Percentiles rank a stretch among this genome's conserved stretches.
Evolutionary conservation across 2,888 invertebrate genomes (phyloP).

Genomic region (Sinohyriopsis cumingii): DNA sequence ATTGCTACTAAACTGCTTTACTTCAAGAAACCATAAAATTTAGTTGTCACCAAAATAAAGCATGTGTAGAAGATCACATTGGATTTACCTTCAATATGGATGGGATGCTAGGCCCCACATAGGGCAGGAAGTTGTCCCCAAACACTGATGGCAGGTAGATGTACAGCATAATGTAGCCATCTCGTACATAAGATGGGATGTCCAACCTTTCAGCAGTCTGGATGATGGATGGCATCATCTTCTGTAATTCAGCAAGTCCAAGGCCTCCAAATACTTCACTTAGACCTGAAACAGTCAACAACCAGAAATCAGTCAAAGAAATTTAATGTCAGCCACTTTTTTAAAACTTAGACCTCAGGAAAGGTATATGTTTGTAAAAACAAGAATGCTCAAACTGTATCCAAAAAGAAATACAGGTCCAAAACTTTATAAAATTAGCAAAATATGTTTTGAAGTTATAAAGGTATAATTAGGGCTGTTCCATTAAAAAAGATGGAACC

Average conservation of each 20-base stretch:
- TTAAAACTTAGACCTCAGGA: too few relatives aligned
- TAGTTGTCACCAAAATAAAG: too few relatives aligned
- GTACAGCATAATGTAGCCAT: slow-evolving; percentile 99
- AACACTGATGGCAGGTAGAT: slow-evolving; percentile 99
- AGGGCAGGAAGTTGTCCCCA: slow-evolving; percentile 94
- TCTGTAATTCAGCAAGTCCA: slow-evolving; percentile 94
- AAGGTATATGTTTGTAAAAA: too few relatives aligned
- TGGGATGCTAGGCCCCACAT: slow-evolving; percentile 96
- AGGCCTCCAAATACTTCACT: slow-evolving; percentile 97
- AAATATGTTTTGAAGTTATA: too few relatives aligned
- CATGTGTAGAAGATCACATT: too few relatives aligned
- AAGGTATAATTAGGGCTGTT: too few relatives aligned
- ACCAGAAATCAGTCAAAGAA: not conserved
- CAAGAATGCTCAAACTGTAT: too few relatives aligned
- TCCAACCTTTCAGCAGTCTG: slow-evolving; percentile 86
- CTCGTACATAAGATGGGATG: slow-evolving; percentile 93
- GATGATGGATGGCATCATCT: slow-evolving; percentile 98
- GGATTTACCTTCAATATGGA: slow-evolving; percentile 86
- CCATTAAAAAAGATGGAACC: too few relatives aligned
- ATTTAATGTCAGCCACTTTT: not conserved
- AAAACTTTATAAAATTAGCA: too few relatives aligned
- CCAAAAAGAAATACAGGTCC: too few relatives aligned
- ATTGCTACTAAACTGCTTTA: too few relatives aligned
- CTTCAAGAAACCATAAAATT: too few relatives aligned
- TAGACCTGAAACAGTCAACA: slow-evolving; percentile 76